Conservation (phyloP, 1,140 invertebrate species). For the Kradibia gibbosae region DNA sequence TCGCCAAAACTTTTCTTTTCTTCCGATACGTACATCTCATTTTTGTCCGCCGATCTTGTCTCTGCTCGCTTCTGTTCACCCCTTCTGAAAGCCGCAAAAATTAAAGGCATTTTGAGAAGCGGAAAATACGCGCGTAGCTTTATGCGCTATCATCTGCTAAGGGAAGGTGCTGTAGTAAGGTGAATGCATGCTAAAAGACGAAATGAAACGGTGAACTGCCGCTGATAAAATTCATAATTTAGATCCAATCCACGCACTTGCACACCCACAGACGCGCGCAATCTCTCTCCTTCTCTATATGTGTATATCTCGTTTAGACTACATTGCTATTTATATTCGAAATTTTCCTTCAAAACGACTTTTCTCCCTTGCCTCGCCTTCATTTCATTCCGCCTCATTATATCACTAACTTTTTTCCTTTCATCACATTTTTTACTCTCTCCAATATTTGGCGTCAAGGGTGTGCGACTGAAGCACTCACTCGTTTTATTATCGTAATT, state of each 20-base stretch:
- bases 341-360: conserved; percentile 70
- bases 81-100: not conserved
- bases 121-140: not conserved
- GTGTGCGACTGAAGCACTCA: too few species aligned
- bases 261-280: too few species aligned
- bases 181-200: conserved; percentile 67
- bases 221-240: conserved; percentile 75
- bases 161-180: not conserved
- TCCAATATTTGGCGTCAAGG: too few species aligned
- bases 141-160: not conserved
- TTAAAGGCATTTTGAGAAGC: not conserved
- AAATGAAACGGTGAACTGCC: conserved; percentile 73
- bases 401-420: too few species aligned
- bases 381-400: conserved; percentile 11
- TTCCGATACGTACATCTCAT: conserved; percentile 43
- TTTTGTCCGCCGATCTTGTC: not conserved
- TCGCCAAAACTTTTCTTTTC: conserved; percentile 73
- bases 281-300: too few species aligned
- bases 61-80: not conserved
- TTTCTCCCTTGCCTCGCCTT: conserved; percentile 8
- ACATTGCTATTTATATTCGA: conserved; percentile 73
- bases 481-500: too few species aligned
- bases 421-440: too few species aligned
- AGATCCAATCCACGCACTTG: conserved; percentile 73
- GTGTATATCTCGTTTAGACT: conserved; percentile 72